phyloP scores from a whole-genome alignment of 2,113 vertebrate genomes.

The Artemisiospiza belli region DNA sequence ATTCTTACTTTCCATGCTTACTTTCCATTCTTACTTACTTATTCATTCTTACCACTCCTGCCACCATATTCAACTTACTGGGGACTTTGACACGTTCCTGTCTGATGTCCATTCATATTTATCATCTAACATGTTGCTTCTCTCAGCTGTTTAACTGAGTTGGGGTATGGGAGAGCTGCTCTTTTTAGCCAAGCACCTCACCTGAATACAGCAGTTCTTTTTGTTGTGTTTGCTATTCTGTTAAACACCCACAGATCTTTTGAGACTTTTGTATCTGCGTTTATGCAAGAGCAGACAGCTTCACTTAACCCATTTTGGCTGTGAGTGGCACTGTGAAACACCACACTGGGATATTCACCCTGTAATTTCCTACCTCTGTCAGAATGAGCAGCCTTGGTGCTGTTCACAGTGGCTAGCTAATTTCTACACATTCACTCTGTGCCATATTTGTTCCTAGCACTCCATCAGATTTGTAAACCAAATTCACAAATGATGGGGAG shows the following conservation, averaged over 20 bases:
- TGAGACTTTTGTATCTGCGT: background rate
- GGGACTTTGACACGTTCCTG: background rate
- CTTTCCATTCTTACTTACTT: background rate
- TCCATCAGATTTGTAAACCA: conserved; percentile 41
- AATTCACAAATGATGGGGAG: conserved; percentile 33
- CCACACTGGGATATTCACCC: background rate
- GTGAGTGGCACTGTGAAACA: background rate
- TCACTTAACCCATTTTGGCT: background rate
- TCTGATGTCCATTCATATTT: fast-evolving
- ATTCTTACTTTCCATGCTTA: no score
- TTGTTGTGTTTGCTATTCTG: background rate
- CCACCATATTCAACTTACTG: background rate
- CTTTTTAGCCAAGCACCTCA: background rate
- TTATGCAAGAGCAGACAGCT: background rate
- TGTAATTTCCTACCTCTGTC: background rate
- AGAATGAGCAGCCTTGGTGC: background rate
- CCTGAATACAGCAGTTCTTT: background rate
- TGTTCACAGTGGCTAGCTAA: background rate
- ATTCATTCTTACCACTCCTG: background rate
- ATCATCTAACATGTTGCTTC: fast-evolving
- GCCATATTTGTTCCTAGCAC: background rate
- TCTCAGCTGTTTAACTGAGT: background rate
- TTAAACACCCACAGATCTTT: background rate
- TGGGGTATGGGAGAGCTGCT: background rate
- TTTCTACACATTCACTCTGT: background rate